Evolutionary conservation across 2,797 vertebrate genomes (phyloP).

Genomic region (Sciurus vulgaris): DNA sequence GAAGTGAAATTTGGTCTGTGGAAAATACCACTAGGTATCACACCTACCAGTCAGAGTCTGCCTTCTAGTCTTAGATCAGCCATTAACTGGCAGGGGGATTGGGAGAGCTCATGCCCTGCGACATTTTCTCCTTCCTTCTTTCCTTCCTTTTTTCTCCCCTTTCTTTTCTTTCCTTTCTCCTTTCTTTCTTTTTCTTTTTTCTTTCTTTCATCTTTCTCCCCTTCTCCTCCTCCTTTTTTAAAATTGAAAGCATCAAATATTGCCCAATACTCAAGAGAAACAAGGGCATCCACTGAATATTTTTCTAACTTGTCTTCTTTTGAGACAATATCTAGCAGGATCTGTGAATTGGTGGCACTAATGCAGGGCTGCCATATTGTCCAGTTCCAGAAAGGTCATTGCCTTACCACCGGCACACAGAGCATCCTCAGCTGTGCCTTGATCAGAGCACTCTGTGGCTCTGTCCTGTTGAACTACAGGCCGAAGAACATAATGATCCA

Average conservation of each 20-base stretch:
- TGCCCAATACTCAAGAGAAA: not conserved
- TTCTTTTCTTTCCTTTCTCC: too few species aligned
- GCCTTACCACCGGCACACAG: accelerated
- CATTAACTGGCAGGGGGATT: not conserved
- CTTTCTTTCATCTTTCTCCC: not conserved
- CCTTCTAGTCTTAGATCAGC: not conserved
- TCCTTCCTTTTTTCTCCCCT: too few species aligned
- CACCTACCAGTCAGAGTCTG: accelerated
- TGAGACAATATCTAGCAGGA: not conserved
- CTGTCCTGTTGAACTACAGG: not conserved
- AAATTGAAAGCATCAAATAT: not conserved
- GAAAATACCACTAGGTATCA: not conserved
- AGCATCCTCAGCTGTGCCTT: not conserved
- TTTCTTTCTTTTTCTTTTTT: not conserved
- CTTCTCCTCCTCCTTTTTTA: not conserved
- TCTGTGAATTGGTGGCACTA: not conserved
- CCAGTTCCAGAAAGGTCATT: accelerated
- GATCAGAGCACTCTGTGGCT: accelerated
- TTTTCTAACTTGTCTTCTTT: not conserved
- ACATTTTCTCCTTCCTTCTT: not conserved
- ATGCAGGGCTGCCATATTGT: accelerated
- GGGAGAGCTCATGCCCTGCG: not conserved
- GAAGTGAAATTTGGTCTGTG: not conserved
- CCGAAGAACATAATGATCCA: not conserved
- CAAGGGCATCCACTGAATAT: not conserved